Base-by-base conservation (phyloP, 1,140 invertebrate genomes). In the Zophobas atratus region DNA sequence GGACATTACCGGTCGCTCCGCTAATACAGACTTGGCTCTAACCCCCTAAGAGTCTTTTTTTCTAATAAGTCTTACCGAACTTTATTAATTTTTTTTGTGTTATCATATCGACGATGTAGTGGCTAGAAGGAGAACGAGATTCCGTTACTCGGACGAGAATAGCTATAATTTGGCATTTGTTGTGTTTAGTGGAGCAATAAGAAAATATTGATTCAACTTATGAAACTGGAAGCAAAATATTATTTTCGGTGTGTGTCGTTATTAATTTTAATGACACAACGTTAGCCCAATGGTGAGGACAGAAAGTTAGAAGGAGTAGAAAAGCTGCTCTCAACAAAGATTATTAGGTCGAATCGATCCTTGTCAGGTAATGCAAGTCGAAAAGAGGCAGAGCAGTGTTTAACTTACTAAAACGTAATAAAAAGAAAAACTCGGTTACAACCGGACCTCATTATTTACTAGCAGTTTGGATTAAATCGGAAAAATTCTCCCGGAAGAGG, bases 221-320 rank as follows among this genome's bases (percentile, higher is more conserved):
- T 57, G 33, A 36, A 57, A 34, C 3, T 57, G 2, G 34, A 34
- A 34, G 33, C 4, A 36, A 57, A 36, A 36, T 57, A 57, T 57
- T 3, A 53, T 53, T 57, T 57, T 20, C 3, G 3, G 3, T 2
- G 2, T 57, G 3, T 8, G 2, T 57, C 34, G 55, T 57, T 57
- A 57, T 57, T 57, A 33, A 57, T 57, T 57, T 57, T 57, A 57
- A 57, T 57, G 55, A 57, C 1, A 6, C 33, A 57, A 57, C 8
- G 43, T 46, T 46, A 46, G 43, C 3, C 3, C 43, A 46, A 3
- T 46, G 43, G 43, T 46, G 20, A 20, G 20, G 20, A 20, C 20
- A 20, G 20, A 20, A 20, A 2, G 49, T 57, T 57, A 34, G 35
- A 57, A 57, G 20, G 20, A 67, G n/a, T 41, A 38, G 8, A 67